These are phyloP conservation scores for Nebria ingens DNA, from an alignment of 1,140 invertebrate genomes.

Conservation along the genomic window DNA sequence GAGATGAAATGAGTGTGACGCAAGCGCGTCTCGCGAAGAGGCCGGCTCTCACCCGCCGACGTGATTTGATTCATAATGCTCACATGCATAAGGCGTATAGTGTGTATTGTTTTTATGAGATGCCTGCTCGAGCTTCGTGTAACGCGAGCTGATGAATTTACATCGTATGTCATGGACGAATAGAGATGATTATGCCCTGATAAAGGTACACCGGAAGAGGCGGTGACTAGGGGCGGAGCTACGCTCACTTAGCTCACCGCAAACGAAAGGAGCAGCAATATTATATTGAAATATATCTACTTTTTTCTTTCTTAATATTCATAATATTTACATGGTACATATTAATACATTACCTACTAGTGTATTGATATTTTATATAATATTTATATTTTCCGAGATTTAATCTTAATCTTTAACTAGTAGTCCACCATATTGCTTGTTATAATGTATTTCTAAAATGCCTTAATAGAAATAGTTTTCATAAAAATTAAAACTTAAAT, in stretches of 20 bases:
- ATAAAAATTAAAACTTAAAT: no score
- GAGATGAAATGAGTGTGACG: background rate
- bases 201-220: background rate
- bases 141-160: background rate
- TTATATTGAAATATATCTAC: conserved; percentile 6
- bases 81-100: background rate
- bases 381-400: no score
- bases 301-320: background rate
- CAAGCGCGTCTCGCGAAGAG: conserved; percentile 1
- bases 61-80: conserved; percentile 4
- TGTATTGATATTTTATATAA: no score
- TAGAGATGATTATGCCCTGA: background rate
- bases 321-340: background rate
- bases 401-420: no score
- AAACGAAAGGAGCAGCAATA: background rate
- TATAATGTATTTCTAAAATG: no score
- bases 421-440: no score
- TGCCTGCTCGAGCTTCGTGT: no score
- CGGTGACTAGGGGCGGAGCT: conserved; percentile 1
- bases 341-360: no score
- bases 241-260: conserved; percentile 1
- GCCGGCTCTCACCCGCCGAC: background rate
- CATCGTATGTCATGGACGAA: background rate
- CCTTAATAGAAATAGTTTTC: no score
- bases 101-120: conserved; percentile 8